Percentiles rank a stretch among this genome's conserved stretches.
Evolutionary conservation across 2,888 invertebrate genomes (phyloP).

Genomic region (Sesamia inferens): DNA sequence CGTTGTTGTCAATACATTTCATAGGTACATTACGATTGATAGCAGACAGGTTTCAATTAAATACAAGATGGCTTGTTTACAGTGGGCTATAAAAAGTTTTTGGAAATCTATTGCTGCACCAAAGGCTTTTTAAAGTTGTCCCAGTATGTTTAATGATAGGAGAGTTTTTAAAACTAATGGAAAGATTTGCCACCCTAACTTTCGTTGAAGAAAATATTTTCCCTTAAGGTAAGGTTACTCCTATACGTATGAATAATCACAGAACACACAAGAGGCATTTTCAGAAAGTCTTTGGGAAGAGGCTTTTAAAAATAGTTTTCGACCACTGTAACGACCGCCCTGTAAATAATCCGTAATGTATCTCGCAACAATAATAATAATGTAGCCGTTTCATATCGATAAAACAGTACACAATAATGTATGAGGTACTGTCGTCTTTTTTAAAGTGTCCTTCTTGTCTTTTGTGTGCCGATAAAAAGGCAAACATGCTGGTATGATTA

Average conservation of each 20-base stretch:
- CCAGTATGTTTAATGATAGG: not conserved
- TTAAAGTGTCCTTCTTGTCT: constrained; percentile 53
- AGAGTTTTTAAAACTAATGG: not conserved
- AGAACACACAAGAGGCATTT: not conserved
- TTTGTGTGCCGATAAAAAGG: constrained; percentile 17
- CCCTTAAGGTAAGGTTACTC: not conserved
- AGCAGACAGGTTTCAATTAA: constrained; percentile 10
- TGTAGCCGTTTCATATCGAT: constrained; percentile 16
- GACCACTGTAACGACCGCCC: not conserved
- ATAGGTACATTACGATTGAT: constrained; percentile 7
- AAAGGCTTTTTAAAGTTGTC: not conserved
- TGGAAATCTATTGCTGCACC: not conserved
- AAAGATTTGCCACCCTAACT: not conserved
- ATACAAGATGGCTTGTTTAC: not conserved
- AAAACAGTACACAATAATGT: constrained; percentile 21
- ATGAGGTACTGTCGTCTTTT: constrained; percentile 22
- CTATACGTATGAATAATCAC: not conserved
- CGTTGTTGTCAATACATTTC: constrained; percentile 28
- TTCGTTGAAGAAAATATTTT: not conserved
- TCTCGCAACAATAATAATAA: constrained; percentile 11
- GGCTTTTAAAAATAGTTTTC: not conserved
- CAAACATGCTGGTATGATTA: constrained; percentile 15
- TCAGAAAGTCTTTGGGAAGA: not conserved
- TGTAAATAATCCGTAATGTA: not conserved
- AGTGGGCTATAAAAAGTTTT: not conserved